These are phyloP conservation scores for Pipistrellus pygmaeus DNA, from an alignment of 2,797 vertebrate genomes.

Conservation along the genomic window DNA sequence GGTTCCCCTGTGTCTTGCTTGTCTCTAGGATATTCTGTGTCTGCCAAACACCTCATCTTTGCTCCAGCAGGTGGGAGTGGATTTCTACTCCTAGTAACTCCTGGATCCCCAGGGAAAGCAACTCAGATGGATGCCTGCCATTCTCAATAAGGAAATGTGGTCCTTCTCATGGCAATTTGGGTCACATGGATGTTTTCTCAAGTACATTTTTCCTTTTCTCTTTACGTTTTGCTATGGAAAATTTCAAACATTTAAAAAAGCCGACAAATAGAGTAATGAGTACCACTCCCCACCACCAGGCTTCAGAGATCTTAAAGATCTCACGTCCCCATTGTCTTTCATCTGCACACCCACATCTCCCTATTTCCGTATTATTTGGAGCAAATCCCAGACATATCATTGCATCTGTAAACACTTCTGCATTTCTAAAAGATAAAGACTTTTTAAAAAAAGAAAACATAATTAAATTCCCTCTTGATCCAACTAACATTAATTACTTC, in stretches of 20 bases:
- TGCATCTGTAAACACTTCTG: background rate
- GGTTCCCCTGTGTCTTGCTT: background rate
- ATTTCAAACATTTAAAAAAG: background rate
- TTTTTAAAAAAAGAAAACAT: conserved; percentile 6
- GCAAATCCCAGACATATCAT: background rate
- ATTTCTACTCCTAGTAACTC: background rate
- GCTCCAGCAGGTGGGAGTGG: background rate
- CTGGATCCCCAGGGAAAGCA: background rate
- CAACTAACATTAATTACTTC: background rate
- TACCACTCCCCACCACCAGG: background rate
- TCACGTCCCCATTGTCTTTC: fast-evolving
- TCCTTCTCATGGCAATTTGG: background rate
- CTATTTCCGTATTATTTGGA: background rate
- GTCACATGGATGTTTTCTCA: background rate
- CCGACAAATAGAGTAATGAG: background rate
- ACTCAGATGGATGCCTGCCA: background rate
- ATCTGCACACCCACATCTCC: fast-evolving
- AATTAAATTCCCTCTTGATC: background rate
- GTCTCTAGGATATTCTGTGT: background rate
- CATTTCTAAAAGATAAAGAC: background rate
- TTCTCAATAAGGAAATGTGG: background rate
- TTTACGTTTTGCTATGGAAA: background rate
- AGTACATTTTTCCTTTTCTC: background rate
- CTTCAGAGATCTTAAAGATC: background rate
- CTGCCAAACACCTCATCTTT: fast-evolving